phyloP scores from a whole-genome alignment of 1,140 invertebrate genomes.

The Musca domestica region DNA sequence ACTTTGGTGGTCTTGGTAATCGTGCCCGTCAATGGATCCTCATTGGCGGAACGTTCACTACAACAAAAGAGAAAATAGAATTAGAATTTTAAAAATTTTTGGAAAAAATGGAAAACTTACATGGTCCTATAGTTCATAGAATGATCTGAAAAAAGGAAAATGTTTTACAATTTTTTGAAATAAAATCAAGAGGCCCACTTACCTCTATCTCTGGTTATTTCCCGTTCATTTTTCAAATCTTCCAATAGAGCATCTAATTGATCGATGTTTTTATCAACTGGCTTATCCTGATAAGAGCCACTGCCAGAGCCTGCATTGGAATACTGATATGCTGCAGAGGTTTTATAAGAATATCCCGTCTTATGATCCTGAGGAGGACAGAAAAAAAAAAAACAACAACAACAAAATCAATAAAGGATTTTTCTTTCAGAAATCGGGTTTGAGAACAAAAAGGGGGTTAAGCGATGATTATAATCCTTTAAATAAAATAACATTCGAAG shows the following conservation, averaged over 20 bases:
- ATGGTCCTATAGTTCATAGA: constrained; percentile 43
- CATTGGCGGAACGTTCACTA: constrained; percentile 37
- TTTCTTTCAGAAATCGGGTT: no score
- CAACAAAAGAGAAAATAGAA: neutral
- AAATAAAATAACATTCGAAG: no score
- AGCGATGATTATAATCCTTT: no score
- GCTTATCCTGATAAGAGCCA: constrained; percentile 26
- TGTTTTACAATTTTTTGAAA: neutral
- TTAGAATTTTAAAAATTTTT: neutral
- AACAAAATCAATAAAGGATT: neutral
- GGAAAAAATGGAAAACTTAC: constrained; percentile 31
- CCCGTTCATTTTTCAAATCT: constrained; percentile 57
- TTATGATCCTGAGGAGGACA: constrained; percentile 40
- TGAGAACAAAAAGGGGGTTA: no score
- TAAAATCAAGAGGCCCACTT: neutral
- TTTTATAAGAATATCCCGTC: constrained; percentile 47
- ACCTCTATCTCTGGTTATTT: constrained; percentile 37
- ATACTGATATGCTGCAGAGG: constrained; percentile 44
- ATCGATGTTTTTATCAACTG: constrained; percentile 56
- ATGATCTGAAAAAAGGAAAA: constrained; percentile 29
- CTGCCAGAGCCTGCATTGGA: constrained; percentile 43
- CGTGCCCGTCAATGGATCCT: constrained; percentile 37
- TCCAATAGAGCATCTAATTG: constrained; percentile 58
- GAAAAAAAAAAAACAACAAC: neutral
- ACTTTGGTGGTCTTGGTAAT: constrained; percentile 50